Evolutionary conservation across 2,888 invertebrate species (phyloP), one percentile per base, ranked within the genome.

Genomic region (Trilocha varians): DNA sequence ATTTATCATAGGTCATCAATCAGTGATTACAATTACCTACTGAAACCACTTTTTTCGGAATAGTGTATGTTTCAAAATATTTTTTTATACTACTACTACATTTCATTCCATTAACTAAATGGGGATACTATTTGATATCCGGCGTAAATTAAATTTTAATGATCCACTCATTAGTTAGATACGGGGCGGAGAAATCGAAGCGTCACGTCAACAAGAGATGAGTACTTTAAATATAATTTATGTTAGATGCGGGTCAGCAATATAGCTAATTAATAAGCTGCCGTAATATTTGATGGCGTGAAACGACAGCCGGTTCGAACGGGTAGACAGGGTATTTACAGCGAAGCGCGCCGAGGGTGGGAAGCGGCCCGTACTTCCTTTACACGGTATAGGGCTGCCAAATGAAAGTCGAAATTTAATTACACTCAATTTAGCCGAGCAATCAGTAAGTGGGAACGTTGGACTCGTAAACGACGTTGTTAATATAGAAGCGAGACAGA

Each of bases 331-430:
- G 47, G 45, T 32, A 33, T 32, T 36, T 15, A 34, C 35, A 42
- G 16, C 18, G 38, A 18, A 38, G 38, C 35, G 34, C 34, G 55
- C 53, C 41, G 53, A 64, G 72, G 72, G 72, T 59, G 65, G 52
- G 52, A 65, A 71, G 53, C 63, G 59, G 57, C 59, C 67, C 71
- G 67, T 65, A 62, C 58, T 68, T 71, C 73, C 70, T 65, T 53
- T 53, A 41, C 49, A 45, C 42, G 42, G 43, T 41, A 46, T 56
- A 57, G 60, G 62, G 62, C 55, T 57, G 52, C 50, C 50, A 46
- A 44, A 47, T 50, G 49, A 54, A 53, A 53, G 61, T 62, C 62
- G 61, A 68, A 65, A 71, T 67, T 68, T 67, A 70, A 71, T 73
- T 68, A 71, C 55, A 56, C 57, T 57, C 61, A 61, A 65, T 62